Base-by-base conservation (phyloP, 2,797 vertebrate genomes). In the Clarias platycephalus region DNA sequence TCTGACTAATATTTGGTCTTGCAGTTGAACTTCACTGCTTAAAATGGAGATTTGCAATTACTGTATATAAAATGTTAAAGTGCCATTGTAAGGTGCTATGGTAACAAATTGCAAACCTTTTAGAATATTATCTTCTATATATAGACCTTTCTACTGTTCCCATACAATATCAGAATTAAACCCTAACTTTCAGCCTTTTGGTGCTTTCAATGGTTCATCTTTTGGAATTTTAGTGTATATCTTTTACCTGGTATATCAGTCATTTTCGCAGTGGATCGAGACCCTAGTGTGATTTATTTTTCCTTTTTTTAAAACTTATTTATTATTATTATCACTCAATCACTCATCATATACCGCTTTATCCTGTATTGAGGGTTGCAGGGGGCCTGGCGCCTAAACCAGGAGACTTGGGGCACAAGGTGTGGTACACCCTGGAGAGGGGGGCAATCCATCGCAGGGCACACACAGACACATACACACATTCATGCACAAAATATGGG, bases 1-100 rank as follows among this genome's bases (percentile, higher is more conserved):
- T 53, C 78, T 49, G 60, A 72, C 24, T 74, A 74, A 84, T 80
- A 66, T 55, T 77, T 85, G 62, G 72, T 44, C 80, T 16, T 82
- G 64, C 63, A 76, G 80, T 81, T 83, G 49, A 83, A 24, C 67
- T 83, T 80, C 16, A 37, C 53, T 20, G 49, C 68, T 24, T 71
- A 24, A 58, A 64, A 72, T 34, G 3, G 2, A 53, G 6, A 31
- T 13, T 13, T 40, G 16, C n/a, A 83, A 78, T 16, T 62, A 53
- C 2, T 53, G 49, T 13, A 6, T 9, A 24, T 28, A 22, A 31
- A 22, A 70, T 9, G 26, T 67, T 34, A 37, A 37, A 37, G 34
- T 37, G 49, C 12, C 22, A 0, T n/a, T 31, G 5, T 31, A 83
- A 49, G 13, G 40, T 10, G 57, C 1, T 37, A 16, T 31, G 18